phyloP scores from a whole-genome alignment of 2,888 invertebrate genomes.

The Aspidapion aeneum region DNA sequence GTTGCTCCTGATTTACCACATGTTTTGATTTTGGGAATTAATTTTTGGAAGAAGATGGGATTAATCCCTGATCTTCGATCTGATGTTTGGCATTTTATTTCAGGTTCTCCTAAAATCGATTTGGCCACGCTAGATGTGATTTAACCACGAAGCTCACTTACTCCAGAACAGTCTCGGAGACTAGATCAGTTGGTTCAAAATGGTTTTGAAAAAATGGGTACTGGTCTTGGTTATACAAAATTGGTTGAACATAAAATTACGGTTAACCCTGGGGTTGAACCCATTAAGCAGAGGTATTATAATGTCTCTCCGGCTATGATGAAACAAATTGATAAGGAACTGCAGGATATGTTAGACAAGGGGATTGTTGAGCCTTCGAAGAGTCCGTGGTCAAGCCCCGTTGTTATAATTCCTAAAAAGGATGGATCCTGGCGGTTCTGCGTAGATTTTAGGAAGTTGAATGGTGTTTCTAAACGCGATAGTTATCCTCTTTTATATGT shows the following conservation, averaged over 20 bases:
- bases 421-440: constrained; percentile 21
- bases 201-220: neutral
- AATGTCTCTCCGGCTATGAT: neutral
- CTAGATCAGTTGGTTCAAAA: neutral
- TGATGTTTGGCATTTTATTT: neutral
- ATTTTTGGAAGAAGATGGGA: neutral
- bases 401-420: neutral
- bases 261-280: no score
- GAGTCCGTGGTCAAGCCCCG: neutral
- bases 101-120: neutral
- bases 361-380: neutral
- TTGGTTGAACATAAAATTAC: neutral
- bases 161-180: neutral
- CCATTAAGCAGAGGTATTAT: neutral
- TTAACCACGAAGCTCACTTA: no score
- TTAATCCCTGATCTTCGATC: neutral
- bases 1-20: neutral
- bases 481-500: constrained; percentile 37
- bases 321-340: neutral
- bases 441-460: constrained; percentile 35
- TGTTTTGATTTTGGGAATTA: neutral
- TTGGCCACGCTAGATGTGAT: no score
- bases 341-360: neutral
- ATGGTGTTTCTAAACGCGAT: constrained; percentile 33
- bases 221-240: no score